Base-by-base conservation (phyloP, 2,113 vertebrate species). In the Odontophorus gujanensis region DNA sequence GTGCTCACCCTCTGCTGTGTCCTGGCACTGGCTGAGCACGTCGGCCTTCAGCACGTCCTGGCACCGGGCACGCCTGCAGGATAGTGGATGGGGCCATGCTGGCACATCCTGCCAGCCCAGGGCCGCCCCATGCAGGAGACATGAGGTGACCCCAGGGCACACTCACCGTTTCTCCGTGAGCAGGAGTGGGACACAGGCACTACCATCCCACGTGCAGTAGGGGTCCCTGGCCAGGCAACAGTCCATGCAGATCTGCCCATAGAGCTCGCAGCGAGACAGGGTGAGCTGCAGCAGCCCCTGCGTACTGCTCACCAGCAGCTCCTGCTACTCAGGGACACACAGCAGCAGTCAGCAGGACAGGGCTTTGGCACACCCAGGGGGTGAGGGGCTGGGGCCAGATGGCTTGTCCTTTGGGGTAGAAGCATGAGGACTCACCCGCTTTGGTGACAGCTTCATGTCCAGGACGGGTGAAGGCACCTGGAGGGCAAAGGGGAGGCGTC, bases 141-240 rank as follows among this genome's bases (percentile, higher is more conserved):
- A 62, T 28, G 22, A 50, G 48, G 42, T 25, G 62, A 40, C 11
- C 10, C 0, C 1, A 24, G 13, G 0, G 1, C 21, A 10, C 0
- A 1, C 82, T 66, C 92, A 99, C 98, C 98, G 98, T 96, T 98
- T 98, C 95, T 97, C 97, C 4, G 95, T 97, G 82, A 98, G 94
- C 92, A 98, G 97, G 78, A 97, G 97, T 9, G 97, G 96, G 87
- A 96, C 94, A 67, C 98, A 99, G 84, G 95, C 89, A 82, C 83
- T 95, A 14, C 98, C 93, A 28, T 99, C 98, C 98, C 98, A 99
- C 93, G 98, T 98, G 57, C 98, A 99, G 96, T 98, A 98, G 4
- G 98, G 98, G 90, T 99, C 98, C 86, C 98, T 87, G 94, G 98
- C 97, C 87, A 99, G 95, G 97, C 98, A 98, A 97, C 98, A 99